These are phyloP conservation scores for Sarcoramphus papa DNA, from an alignment of 2,797 vertebrate genomes.

Conservation along the genomic window DNA sequence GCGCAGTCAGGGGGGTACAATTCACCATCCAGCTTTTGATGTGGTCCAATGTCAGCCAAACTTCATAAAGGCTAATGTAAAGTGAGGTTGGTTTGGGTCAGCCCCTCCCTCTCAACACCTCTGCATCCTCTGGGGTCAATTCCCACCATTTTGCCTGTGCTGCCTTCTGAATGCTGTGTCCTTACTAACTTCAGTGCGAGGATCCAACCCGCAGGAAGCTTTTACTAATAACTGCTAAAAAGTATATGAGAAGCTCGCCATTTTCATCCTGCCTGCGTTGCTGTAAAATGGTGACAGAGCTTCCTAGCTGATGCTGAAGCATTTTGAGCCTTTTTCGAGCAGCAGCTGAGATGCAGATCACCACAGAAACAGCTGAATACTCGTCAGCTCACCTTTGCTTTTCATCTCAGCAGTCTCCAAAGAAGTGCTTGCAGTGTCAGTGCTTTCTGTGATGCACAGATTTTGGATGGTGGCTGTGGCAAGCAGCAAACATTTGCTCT, in stretches of 20 bases:
- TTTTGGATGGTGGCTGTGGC: neutral
- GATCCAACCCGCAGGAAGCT: neutral
- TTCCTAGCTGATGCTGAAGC: neutral
- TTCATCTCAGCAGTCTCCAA: neutral
- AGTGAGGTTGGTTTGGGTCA: neutral
- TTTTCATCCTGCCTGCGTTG: neutral
- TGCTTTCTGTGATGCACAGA: neutral
- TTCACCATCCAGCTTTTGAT: neutral
- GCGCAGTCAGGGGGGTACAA: fast-evolving
- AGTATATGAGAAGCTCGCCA: neutral
- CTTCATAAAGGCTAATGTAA: neutral
- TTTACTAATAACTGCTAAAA: neutral
- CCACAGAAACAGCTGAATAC: neutral
- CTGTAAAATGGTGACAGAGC: neutral
- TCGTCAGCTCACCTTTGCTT: neutral
- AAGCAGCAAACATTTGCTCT: neutral
- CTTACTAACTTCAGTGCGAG: neutral
- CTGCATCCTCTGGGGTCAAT: neutral
- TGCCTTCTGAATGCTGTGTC: fast-evolving
- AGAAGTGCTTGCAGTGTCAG: neutral
- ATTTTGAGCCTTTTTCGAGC: neutral
- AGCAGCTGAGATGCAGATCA: neutral
- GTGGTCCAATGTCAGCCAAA: neutral
- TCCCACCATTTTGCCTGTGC: neutral
- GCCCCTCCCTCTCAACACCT: neutral